phyloP scores from a whole-genome alignment of 2,797 vertebrate genomes.

The Eospalax fontanierii region DNA sequence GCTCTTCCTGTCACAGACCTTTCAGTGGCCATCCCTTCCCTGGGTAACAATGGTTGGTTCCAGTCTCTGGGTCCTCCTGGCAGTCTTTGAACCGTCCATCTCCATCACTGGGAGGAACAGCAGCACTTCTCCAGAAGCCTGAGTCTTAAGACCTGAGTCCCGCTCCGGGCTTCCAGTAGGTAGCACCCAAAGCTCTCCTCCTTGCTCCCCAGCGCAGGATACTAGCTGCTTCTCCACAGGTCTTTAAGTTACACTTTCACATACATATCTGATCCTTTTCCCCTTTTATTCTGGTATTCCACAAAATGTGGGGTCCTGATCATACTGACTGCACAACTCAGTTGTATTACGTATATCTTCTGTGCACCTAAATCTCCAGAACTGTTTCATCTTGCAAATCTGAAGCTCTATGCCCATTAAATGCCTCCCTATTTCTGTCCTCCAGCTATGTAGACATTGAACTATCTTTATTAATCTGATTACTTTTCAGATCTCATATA shows the following conservation, averaged over 20 bases:
- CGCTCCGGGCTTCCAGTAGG: background rate
- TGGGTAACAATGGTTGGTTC: background rate
- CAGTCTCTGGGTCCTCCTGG: background rate
- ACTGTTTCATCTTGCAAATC: background rate
- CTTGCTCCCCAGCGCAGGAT: background rate
- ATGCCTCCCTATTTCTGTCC: background rate
- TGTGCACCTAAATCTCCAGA: background rate
- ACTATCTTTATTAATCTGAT: background rate
- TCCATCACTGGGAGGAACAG: too few relatives aligned
- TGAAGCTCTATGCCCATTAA: background rate
- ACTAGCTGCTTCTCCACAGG: background rate
- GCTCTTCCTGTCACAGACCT: background rate
- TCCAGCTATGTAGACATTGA: background rate
- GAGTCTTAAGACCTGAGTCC: rapidly evolving
- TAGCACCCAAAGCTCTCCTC: background rate
- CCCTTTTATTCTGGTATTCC: background rate
- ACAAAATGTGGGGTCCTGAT: background rate
- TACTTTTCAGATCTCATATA: background rate
- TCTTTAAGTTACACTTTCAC: background rate
- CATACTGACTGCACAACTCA: background rate
- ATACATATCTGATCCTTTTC: background rate
- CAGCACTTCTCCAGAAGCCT: background rate
- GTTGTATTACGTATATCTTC: background rate
- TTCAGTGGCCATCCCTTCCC: background rate
- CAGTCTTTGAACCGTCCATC: background rate